A percentile compares a stretch with the other conserved stretches of the same genome.
Evolutionary conservation across 2,888 invertebrate species (phyloP).

Genomic region (Idaea dimidiata): DNA sequence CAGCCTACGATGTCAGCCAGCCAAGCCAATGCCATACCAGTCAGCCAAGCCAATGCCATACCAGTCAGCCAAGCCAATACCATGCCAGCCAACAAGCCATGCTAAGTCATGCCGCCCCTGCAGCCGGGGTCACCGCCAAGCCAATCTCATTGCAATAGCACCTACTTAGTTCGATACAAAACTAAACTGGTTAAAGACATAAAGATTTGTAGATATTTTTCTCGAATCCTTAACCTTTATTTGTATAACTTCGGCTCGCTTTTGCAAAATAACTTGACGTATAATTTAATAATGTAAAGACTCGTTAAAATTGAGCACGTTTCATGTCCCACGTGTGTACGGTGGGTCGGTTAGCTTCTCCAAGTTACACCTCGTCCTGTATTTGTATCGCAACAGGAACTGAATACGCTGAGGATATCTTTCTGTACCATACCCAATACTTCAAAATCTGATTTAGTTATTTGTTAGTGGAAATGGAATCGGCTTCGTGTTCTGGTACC

Average conservation of each 20-base stretch:
- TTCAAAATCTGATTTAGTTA: slow-evolving; percentile 31
- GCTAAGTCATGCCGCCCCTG: too few relatives aligned
- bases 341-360: background rate
- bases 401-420: slow-evolving; percentile 3
- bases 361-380: background rate
- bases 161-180: too few relatives aligned
- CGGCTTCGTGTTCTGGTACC: slow-evolving; percentile 55
- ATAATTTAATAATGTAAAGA: background rate
- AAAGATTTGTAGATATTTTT: background rate
- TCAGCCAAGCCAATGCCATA: too few relatives aligned
- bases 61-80: too few relatives aligned
- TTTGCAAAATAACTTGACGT: background rate
- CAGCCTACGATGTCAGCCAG: too few relatives aligned
- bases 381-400: slow-evolving; percentile 6
- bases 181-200: too few relatives aligned
- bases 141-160: too few relatives aligned
- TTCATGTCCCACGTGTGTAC: background rate
- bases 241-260: background rate
- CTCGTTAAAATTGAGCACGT: background rate
- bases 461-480: slow-evolving; percentile 47
- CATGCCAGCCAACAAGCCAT: too few relatives aligned
- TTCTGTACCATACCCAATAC: background rate
- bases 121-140: too few relatives aligned
- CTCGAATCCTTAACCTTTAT: background rate
- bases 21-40: too few relatives aligned